Percentiles rank a stretch among this genome's conserved stretches.
phyloP scores from a whole-genome alignment of 1,140 invertebrate genomes.

The Papilio machaon region DNA sequence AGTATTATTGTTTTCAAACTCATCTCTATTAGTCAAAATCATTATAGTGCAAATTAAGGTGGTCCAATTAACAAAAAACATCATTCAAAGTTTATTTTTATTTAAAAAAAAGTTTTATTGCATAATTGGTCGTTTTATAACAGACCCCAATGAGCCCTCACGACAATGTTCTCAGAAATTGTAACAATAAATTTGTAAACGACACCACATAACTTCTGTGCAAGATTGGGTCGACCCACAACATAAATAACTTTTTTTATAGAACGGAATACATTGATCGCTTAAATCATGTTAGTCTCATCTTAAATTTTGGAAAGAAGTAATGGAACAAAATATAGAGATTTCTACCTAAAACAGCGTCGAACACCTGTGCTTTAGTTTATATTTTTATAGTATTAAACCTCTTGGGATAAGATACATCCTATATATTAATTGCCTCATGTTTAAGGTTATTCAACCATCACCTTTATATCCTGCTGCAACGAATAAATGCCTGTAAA shows the following conservation, averaged over 20 bases:
- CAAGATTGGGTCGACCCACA: slow-evolving; percentile 38
- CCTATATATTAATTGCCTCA: slow-evolving; percentile 73
- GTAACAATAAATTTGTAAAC: slow-evolving; percentile 77
- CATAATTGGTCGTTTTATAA: slow-evolving; percentile 70
- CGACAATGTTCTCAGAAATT: slow-evolving; percentile 71
- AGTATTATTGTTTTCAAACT: no score
- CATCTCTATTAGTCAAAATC: not conserved
- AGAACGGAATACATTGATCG: not conserved
- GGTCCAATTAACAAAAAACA: slow-evolving; percentile 35
- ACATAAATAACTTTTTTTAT: not conserved
- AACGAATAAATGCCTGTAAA: not conserved
- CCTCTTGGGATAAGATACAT: slow-evolving; percentile 62
- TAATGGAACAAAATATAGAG: slow-evolving; percentile 39
- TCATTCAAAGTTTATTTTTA: slow-evolving; percentile 45
- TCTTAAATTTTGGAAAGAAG: slow-evolving; percentile 1
- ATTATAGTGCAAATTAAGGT: not conserved
- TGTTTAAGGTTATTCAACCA: slow-evolving; percentile 37
- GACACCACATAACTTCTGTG: slow-evolving; percentile 78
- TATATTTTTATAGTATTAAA: slow-evolving; percentile 77
- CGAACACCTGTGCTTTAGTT: slow-evolving; percentile 71
- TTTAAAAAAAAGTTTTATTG: slow-evolving; percentile 53
- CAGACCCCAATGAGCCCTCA: slow-evolving; percentile 64
- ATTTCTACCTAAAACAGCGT: not conserved
- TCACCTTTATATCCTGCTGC: not conserved
- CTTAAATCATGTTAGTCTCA: not conserved